phyloP scores from a whole-genome alignment of 2,888 invertebrate genomes.

The Nephrotoma guestfalica region DNA sequence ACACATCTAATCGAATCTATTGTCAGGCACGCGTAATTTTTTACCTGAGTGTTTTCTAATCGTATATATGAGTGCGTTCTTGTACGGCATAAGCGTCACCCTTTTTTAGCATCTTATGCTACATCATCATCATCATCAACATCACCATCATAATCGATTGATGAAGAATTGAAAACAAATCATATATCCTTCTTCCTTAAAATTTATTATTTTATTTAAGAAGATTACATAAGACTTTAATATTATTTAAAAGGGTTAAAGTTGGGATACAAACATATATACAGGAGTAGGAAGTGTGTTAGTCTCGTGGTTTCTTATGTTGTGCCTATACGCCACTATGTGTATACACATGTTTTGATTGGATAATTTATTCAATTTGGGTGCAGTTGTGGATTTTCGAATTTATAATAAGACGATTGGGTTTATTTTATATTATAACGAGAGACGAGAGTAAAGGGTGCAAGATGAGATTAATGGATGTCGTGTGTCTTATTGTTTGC shows the following conservation, averaged over 20 bases:
- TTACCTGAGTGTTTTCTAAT: neutral
- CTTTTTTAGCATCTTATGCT: neutral
- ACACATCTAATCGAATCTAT: neutral
- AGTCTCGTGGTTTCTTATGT: conserved; percentile 6
- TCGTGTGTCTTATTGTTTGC: neutral
- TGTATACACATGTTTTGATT: neutral
- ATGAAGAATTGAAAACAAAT: neutral
- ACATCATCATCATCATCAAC: neutral
- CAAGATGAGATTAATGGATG: neutral
- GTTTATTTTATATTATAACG: neutral
- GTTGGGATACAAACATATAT: neutral
- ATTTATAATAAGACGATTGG: neutral
- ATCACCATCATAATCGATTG: neutral
- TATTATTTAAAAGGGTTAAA: neutral
- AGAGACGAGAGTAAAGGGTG: neutral
- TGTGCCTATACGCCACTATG: neutral
- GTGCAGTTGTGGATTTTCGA: neutral
- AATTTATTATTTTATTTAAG: neutral
- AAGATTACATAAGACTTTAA: neutral
- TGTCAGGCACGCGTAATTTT: neutral
- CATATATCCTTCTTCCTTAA: neutral
- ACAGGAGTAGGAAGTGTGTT: conserved; percentile 1
- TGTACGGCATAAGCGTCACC: neutral
- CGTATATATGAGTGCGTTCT: neutral
- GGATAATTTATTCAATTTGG: neutral